These are phyloP conservation scores for Tringa solitaria DNA, from an alignment of 2,113 vertebrate genomes.

Conservation along the genomic window DNA sequence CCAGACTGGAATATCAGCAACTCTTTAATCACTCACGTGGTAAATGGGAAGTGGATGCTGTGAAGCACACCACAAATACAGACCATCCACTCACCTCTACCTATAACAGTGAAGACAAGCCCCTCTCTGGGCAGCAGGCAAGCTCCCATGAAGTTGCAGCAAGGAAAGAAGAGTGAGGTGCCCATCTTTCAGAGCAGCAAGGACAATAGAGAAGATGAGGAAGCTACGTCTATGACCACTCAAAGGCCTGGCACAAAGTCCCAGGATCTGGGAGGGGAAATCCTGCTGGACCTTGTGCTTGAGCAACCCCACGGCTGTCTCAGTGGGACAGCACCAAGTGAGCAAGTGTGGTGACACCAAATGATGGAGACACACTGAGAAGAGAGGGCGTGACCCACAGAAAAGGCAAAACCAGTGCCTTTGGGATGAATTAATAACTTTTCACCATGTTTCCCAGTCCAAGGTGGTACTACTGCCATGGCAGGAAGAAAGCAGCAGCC, in stretches of 20 bases:
- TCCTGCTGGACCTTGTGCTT: not conserved
- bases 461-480: not conserved
- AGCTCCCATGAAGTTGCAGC: not conserved
- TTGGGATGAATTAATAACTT: not conserved
- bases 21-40: not conserved
- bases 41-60: not conserved
- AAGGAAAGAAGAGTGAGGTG: not conserved
- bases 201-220: not conserved
- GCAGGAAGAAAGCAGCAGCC: not conserved
- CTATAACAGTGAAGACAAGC: rapidly evolving
- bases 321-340: not conserved
- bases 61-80: not conserved
- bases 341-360: not conserved
- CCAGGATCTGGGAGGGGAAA: not conserved
- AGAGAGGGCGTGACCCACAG: too few relatives aligned
- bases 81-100: not conserved
- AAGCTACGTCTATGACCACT: not conserved
- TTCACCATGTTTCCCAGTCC: not conserved
- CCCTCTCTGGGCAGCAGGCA: not conserved
- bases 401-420: not conserved
- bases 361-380: not conserved
- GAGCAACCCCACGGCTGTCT: not conserved
- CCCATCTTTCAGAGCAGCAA: not conserved
- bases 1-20: not conserved
- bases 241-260: not conserved